Percentiles rank a stretch among this genome's conserved stretches.
Conservation (phyloP, 2,797 vertebrate species). For the Cirrhinus molitorella region DNA sequence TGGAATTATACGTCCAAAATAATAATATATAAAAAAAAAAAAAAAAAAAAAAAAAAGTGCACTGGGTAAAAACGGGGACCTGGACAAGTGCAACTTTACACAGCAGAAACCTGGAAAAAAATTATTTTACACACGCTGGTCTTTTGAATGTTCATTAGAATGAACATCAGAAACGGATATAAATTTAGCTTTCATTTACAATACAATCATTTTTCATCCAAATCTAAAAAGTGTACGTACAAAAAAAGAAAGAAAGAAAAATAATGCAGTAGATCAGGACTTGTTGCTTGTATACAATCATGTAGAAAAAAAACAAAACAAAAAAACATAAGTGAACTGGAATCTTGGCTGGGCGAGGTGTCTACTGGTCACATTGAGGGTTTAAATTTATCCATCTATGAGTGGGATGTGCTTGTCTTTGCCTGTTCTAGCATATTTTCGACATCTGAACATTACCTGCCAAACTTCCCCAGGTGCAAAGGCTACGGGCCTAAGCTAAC, state of each 20-base stretch:
- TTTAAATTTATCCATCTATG: background rate
- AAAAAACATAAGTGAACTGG: conserved; percentile 40
- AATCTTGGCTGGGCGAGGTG: background rate
- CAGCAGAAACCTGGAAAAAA: conserved; percentile 90
- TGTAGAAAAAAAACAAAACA: conserved; percentile 92
- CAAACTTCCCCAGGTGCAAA: conserved; percentile 24
- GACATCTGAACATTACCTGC: conserved; percentile 1
- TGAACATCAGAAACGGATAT: conserved; percentile 83
- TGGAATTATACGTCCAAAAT: conserved; percentile 16
- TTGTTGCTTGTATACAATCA: conserved; percentile 98
- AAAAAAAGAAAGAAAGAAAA: conserved; percentile 90
- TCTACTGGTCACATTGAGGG: conserved; percentile 11
- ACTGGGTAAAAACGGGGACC: conserved; percentile 68
- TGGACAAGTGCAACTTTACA: conserved; percentile 90
- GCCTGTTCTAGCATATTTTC: conserved; percentile 14
- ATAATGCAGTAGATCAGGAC: conserved; percentile 94
- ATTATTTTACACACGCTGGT: conserved; percentile 87
- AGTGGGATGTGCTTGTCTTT: conserved; percentile 1
- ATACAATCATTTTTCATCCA: conserved; percentile 90
- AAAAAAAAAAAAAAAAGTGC: background rate
- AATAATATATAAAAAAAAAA: background rate
- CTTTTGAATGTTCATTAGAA: conserved; percentile 82
- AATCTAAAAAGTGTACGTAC: conserved; percentile 87
- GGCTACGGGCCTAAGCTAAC: background rate
- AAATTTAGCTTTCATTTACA: conserved; percentile 96